A percentile compares a stretch with the other conserved stretches of the same genome.
Evolutionary conservation across 1,140 invertebrate species (phyloP).

Genomic region (Batillaria attramentaria): DNA sequence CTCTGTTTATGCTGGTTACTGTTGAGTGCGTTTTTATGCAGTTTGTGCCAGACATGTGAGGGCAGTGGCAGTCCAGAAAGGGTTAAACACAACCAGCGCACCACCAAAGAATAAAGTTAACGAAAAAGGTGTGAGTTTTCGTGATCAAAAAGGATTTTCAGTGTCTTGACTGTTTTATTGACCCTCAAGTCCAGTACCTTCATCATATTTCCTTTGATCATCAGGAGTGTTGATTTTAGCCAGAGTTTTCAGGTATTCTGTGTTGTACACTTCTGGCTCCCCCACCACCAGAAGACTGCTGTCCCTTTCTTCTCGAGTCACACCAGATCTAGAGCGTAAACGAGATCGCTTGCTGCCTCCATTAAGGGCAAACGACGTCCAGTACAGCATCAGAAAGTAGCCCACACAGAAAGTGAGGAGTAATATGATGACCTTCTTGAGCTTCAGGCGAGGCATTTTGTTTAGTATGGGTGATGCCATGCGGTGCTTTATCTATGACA

Average conservation of each 20-base stretch:
- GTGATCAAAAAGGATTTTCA: too few relatives aligned
- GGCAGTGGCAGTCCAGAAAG: not conserved
- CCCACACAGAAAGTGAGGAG: not conserved
- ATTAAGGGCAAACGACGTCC: constrained; percentile 7
- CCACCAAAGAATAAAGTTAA: not conserved
- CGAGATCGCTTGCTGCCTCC: not conserved
- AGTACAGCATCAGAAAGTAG: constrained; percentile 23
- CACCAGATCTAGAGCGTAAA: not conserved
- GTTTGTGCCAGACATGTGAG: too few relatives aligned
- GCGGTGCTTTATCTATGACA: too few relatives aligned
- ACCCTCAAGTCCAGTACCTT: not conserved
- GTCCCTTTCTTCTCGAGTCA: not conserved
- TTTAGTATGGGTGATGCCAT: too few relatives aligned
- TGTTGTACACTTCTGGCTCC: constrained; percentile 7
- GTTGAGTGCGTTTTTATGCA: too few relatives aligned
- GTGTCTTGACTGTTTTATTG: not conserved
- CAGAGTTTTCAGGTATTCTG: constrained; percentile 8
- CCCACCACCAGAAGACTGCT: not conserved
- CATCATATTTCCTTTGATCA: constrained; percentile 33
- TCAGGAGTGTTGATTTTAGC: constrained; percentile 25
- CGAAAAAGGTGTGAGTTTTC: not conserved
- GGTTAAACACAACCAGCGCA: not conserved
- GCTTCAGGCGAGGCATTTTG: constrained; percentile 28
- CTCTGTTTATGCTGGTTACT: too few relatives aligned
- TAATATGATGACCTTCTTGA: constrained; percentile 1